Evolutionary conservation across 2,797 vertebrate species (phyloP), one percentile per base, ranked within the genome.

Genomic region (Crenichthys baileyi): DNA sequence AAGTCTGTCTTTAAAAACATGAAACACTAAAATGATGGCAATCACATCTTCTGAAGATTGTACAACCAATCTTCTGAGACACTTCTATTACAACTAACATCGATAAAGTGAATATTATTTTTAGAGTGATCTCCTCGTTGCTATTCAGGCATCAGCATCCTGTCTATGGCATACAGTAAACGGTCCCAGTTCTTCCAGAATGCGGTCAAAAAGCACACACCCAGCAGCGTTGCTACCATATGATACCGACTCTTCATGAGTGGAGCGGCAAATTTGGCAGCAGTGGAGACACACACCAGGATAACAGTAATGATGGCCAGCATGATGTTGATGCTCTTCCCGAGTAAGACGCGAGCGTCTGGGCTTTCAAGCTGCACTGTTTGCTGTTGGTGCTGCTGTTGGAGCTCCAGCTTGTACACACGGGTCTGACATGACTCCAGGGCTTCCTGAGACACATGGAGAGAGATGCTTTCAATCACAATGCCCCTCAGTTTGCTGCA

Each of bases 301-400:
- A 99, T 95, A 93, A 99, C 97, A 0, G 98, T 98, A 95, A 98
- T 97, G 89, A 99, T 96, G 44, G 98, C 98, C 90, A 99, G 94
- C 94, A 99, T 97, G 91, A 99, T 97, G 9, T 97, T 99, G 95
- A 99, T 99, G 96, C 97, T 97, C 92, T 99, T 98, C 84, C 97
- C 97, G 88, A 99, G 95, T 73, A 99, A 91, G 0, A 97, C 96
- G 8, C 97, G 93, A 0, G 97, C 97, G 0, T 98, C 97, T 50
- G 95, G 96, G 6, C 96, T 97, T 86, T 98, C 97, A 72, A 99
- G 95, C 93, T 99, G 97, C 20, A 98, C 97, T 46, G 97, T 97
- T 87, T 98, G 97, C 91, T 98, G 98, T 92, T 98, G 98, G 83
- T 98, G 97, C 91, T 98, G 98, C 93, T 98, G 97, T 78, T 94